phyloP scores from a whole-genome alignment of 2,797 vertebrate genomes.

The Anguilla megastoma region DNA sequence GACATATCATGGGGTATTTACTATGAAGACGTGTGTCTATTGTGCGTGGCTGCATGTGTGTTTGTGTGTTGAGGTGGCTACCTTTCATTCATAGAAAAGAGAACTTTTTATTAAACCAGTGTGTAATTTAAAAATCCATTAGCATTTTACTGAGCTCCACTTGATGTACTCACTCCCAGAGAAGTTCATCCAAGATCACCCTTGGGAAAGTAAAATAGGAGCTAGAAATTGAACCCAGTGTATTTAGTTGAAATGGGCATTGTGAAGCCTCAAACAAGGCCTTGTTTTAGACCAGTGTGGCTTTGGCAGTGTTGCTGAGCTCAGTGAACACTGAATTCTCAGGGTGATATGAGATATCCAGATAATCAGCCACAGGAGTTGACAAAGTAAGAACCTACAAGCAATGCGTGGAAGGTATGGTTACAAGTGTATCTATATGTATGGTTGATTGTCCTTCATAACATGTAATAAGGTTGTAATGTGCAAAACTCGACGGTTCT shows the following conservation, averaged over 20 bases:
- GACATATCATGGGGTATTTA: slow-evolving; percentile 60
- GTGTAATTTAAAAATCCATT: neutral
- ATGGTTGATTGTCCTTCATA: neutral
- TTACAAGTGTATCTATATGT: neutral
- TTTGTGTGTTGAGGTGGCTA: slow-evolving; percentile 44
- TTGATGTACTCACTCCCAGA: slow-evolving; percentile 41
- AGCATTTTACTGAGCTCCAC: neutral
- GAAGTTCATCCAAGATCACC: slow-evolving; percentile 38
- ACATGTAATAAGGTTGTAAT: neutral
- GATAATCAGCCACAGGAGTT: neutral
- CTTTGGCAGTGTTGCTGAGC: slow-evolving; percentile 42
- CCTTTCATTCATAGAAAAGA: slow-evolving; percentile 35
- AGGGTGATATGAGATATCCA: slow-evolving; percentile 60
- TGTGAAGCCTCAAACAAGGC: slow-evolving; percentile 38
- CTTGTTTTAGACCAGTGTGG: slow-evolving; percentile 2
- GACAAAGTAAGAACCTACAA: neutral
- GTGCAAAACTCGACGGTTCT: neutral
- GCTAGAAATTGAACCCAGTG: slow-evolving; percentile 32
- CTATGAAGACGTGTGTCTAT: slow-evolving; percentile 41
- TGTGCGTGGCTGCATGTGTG: slow-evolving; percentile 30
- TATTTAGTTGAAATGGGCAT: slow-evolving; percentile 37
- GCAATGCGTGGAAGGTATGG: neutral
- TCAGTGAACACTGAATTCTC: slow-evolving; percentile 61
- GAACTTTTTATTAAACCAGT: neutral
- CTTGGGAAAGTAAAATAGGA: slow-evolving; percentile 39